Percentiles rank a stretch among this genome's conserved stretches.
Evolutionary conservation across 1,140 invertebrate genomes (phyloP).

Genomic region (Calliopsis andreniformis): DNA sequence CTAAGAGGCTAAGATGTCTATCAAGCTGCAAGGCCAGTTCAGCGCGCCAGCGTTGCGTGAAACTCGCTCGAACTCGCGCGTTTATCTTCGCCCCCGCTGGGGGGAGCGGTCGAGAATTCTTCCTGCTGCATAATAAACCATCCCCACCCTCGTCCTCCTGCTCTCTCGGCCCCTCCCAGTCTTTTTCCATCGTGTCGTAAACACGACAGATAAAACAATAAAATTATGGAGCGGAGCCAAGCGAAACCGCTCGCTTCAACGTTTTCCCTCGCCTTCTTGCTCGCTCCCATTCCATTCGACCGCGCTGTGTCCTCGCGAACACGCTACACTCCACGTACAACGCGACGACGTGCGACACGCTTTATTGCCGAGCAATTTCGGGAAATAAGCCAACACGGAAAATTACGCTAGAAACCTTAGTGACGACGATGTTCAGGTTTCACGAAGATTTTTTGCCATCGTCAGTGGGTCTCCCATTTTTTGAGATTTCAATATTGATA

Average conservation of each 20-base stretch:
- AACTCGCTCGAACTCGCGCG: conserved; percentile 17
- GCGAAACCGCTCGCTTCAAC: conserved; percentile 55
- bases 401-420: conserved; percentile 21
- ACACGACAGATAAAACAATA: conserved; percentile 71
- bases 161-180: neutral
- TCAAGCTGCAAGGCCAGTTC: neutral
- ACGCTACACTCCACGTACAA: conserved; percentile 21
- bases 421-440: too few relatives aligned
- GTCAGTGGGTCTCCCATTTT: too few relatives aligned
- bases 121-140: conserved; percentile 51
- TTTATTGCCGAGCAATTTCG: conserved; percentile 58
- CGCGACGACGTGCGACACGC: conserved; percentile 12
- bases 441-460: too few relatives aligned
- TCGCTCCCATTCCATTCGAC: conserved; percentile 19
- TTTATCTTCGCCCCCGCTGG: conserved; percentile 29
- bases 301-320: conserved; percentile 23
- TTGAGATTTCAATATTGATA: too few relatives aligned
- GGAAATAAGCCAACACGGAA: conserved; percentile 60
- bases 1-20: conserved; percentile 32
- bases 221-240: conserved; percentile 72
- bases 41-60: conserved; percentile 9
- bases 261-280: conserved; percentile 6
- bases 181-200: conserved; percentile 57
- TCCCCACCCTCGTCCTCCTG: neutral
- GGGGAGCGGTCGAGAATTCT: conserved; percentile 14